Evolutionary conservation across 2,888 invertebrate species (phyloP).

Genomic region (Sepioteuthis lessoniana): DNA sequence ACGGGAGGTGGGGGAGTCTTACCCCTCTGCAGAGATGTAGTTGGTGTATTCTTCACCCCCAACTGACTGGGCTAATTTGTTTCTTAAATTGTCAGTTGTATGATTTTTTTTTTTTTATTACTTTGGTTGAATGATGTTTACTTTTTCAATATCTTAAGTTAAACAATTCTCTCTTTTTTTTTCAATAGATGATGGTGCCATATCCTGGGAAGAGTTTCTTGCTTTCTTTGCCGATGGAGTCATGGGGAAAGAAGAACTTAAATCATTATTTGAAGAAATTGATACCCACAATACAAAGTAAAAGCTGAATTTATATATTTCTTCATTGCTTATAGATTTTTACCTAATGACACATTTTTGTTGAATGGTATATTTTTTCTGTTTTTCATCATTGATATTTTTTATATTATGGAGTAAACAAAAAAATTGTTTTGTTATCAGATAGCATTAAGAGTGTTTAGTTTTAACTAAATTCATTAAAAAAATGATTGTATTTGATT

Average conservation of each 20-base stretch:
- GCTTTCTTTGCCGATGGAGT: constrained; percentile 72
- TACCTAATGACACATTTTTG: too few species aligned
- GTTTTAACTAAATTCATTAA: too few species aligned
- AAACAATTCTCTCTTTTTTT: not conserved
- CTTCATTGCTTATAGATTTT: not conserved
- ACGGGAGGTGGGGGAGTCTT: too few species aligned
- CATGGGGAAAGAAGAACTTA: constrained; percentile 69
- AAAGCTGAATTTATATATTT: constrained; percentile 48
- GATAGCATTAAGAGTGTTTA: too few species aligned
- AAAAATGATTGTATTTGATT: too few species aligned
- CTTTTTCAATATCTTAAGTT: not conserved
- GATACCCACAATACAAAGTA: constrained; percentile 73
- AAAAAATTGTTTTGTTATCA: too few species aligned
- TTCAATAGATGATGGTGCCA: constrained; percentile 68
- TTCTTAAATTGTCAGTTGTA: not conserved
- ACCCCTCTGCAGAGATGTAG: too few species aligned
- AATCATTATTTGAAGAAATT: constrained; percentile 68
- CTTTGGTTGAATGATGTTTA: not conserved
- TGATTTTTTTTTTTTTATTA: not conserved
- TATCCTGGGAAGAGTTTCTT: constrained; percentile 72
- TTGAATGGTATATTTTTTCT: too few species aligned
- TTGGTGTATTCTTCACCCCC: too few species aligned
- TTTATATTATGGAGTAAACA: too few species aligned
- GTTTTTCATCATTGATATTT: too few species aligned
- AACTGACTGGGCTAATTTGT: too few species aligned